Evolutionary conservation across 92 coral and sea anemone genomes (phyloP).

Genomic region (Zoanthus solanderi): DNA sequence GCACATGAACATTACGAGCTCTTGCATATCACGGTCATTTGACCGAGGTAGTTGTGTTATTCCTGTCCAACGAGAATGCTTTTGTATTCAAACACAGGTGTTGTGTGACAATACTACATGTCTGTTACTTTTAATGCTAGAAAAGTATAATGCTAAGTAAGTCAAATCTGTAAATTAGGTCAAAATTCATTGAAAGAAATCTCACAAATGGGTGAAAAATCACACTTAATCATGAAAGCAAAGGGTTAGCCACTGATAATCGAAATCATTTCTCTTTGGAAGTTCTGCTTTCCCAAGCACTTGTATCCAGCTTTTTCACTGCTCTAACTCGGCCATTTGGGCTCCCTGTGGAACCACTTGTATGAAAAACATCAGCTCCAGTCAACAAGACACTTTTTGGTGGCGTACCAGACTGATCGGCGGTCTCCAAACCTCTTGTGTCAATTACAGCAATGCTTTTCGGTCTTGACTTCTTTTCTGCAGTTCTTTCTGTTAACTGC

Average conservation of each 20-base stretch:
- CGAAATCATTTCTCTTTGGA: slow-evolving; percentile 8
- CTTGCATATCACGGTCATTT: no score
- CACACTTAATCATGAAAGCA: background rate
- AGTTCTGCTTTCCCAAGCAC: slow-evolving; percentile 33
- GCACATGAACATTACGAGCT: no score
- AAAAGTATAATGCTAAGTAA: no score
- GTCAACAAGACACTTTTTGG: slow-evolving; percentile 21
- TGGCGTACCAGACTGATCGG: slow-evolving; percentile 17
- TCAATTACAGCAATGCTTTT: slow-evolving; percentile 30
- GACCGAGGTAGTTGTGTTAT: no score
- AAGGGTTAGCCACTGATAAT: no score
- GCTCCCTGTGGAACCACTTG: slow-evolving; percentile 6
- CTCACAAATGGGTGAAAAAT: no score
- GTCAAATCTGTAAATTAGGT: no score
- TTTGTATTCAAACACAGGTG: no score
- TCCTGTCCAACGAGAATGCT: no score
- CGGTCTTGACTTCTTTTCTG: slow-evolving; percentile 10
- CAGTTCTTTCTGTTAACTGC: background rate
- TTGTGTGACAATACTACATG: no score
- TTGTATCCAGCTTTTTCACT: slow-evolving; percentile 34
- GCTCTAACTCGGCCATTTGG: slow-evolving; percentile 2
- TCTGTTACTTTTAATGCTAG: no score
- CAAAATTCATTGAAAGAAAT: no score
- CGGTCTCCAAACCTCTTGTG: background rate
- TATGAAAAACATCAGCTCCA: background rate